Evolutionary conservation across 2,113 vertebrate species (phyloP), one percentile per base, ranked within the genome.

Genomic region (Marcusenius ussheri): DNA sequence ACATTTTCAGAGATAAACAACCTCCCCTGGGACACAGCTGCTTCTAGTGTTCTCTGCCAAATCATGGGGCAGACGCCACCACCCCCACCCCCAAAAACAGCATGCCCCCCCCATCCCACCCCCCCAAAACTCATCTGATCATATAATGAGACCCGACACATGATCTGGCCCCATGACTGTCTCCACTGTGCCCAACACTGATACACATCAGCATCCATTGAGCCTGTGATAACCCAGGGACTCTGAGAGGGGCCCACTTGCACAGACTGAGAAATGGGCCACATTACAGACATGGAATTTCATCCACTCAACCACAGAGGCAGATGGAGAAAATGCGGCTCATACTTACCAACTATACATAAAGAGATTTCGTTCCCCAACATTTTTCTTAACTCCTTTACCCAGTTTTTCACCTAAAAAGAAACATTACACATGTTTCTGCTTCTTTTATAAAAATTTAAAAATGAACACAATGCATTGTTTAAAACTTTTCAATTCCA

Each of bases 331-430:
- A 87, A 90, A 83, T 10, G 17, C 10, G 15, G 24, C 45, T 13
- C 45, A 84, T 13, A 89, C 98, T 97, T 95, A 99, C 98, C 98
- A 96, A 99, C 98, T 97, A 99, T 99, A 98, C 98, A 99, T 95
- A 99, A 97, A 97, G 97, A 99, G 92, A 99, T 99, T 93, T 99
- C 98, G 92, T 99, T 99, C 91, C 98, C 98, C 97, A 99, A 95
- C 98, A 99, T 99, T 97, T 99, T 99, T 93, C 98, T 96, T 95
- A 99, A 94, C 94, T 99, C 98, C 92, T 99, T 99, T 91, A 99
- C 98, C 98, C 98, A 99, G 94, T 98, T 99, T 97, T 99, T 99
- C 93, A 99, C 98, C 98, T 99, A 94, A 93, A 90, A 47, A 90
- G 5, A 90, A 51, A 84, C 74, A 50, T 35, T 45, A 24, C 17